Conservation (phyloP, 1,140 invertebrate species). For the Zaprionus ghesquierei region DNA sequence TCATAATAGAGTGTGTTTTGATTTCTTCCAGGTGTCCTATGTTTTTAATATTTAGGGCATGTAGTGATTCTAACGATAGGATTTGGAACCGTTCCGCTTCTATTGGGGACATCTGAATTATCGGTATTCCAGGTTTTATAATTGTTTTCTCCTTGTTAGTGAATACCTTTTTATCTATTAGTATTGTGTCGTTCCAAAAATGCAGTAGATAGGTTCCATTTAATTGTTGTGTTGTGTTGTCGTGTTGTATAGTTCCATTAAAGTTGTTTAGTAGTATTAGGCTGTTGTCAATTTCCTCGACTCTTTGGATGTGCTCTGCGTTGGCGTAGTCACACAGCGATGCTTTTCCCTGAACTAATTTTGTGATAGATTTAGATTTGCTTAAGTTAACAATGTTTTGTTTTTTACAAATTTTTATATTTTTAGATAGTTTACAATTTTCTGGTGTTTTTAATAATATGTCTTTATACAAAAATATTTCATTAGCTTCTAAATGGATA, state of each 20-base stretch:
- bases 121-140: conserved; percentile 9
- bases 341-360: not conserved
- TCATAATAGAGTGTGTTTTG: too few species aligned
- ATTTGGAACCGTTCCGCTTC: not conserved
- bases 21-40: too few species aligned
- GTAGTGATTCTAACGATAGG: not conserved
- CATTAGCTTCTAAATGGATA: conserved; percentile 4
- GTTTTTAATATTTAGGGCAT: not conserved
- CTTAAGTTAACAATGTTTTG: conserved; percentile 2
- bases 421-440: conserved; percentile 11
- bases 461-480: not conserved
- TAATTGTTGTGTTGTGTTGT: not conserved
- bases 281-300: not conserved
- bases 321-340: not conserved
- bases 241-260: not conserved
- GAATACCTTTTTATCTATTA: not conserved
- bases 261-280: conserved; percentile 10
- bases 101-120: too few species aligned
- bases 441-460: not conserved
- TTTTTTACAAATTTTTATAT: conserved; percentile 9
- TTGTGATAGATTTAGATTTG: conserved; percentile 1
- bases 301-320: not conserved
- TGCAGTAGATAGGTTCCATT: conserved; percentile 2
- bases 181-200: not conserved
- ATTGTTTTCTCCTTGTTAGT: conserved; percentile 5